Evolutionary conservation across 1,140 invertebrate species (phyloP), one percentile per base, ranked within the genome.

Genomic region (Drosophila tristis): DNA sequence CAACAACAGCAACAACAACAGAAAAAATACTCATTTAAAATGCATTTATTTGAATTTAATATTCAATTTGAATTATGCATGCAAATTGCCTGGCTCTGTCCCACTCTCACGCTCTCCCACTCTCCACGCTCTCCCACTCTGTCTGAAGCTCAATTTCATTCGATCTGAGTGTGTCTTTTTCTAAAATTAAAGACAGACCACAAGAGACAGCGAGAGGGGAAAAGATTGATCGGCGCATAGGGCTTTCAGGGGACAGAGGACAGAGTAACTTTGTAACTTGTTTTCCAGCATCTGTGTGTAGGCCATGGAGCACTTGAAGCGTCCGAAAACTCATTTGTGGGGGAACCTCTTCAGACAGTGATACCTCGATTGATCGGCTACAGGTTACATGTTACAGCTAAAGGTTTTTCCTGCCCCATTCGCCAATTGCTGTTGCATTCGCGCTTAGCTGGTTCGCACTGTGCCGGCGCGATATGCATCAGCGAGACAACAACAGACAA

Each of bases 31-130:
- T 65, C 66, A 82, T 86, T 78, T 78, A 64, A 78, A 74, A 78
- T 74, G 63, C 78, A 81, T 86, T 81, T 86, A 87, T 87, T 72
- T 77, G 43, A 78, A 86, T 86, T 80, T 71, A 75, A 78, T 87
- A 81, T 87, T 61, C 74, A 60, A 72, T 81, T 87, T 78, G 82
- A 81, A 87, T 87, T 74, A 85, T 85, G 77, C 81, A 85, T 85
- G 81, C 49, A 74, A 80, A 85, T 86, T 70, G 77, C 67, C 72
- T 61, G 43, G 29, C 39, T 58, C 35, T 4, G 11, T 5, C 26
- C 35, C 35, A 13, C 11, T 11, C 23, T 23, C 35, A 8, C 11
- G 8, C 23, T 23, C 44, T 26, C 44, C 4, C 25, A 20, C 20
- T 20, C 43, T 39, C 44, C 44, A 3, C 25, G 2, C 20, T 20